Conservation (phyloP, 30 jellyfish, hydroid and myxozoan species). For the Aurelia sp. region DNA sequence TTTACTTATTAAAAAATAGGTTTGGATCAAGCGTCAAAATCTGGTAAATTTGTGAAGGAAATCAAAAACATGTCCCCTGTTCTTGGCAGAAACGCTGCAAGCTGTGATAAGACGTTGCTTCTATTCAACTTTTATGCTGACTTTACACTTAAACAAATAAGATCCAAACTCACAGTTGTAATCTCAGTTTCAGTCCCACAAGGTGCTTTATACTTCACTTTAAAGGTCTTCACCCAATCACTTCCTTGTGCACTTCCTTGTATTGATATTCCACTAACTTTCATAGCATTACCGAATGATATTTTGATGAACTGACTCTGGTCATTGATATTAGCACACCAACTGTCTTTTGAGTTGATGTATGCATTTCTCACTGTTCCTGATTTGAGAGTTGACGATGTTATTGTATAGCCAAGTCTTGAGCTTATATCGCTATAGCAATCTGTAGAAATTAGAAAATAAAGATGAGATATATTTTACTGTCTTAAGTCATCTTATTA, state of each 20-base stretch:
- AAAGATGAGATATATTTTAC: background rate
- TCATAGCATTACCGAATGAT: background rate
- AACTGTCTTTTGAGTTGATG: background rate
- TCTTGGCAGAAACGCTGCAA: no score
- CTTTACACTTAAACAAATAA: no score
- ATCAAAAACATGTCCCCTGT: no score
- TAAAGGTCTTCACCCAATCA: conserved; percentile 6
- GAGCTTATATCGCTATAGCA: background rate
- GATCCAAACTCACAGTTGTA: background rate
- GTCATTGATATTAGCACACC: background rate
- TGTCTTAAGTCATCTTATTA: no score
- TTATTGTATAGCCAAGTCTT: background rate
- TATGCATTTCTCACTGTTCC: background rate
- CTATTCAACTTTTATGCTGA: no score
- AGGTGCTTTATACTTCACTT: conserved; percentile 12
- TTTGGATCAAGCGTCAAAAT: no score
- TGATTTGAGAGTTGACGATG: conserved; percentile 22
- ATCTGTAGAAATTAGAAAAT: background rate
- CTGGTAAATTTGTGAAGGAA: no score
- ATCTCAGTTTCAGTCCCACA: conserved; percentile 27
- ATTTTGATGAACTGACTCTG: background rate
- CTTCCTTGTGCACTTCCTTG: background rate
- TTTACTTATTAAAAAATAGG: no score
- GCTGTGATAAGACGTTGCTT: no score
- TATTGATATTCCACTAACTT: background rate